Evolutionary conservation across 1,140 invertebrate species (phyloP).

Genomic region (Sycobia sp.): DNA sequence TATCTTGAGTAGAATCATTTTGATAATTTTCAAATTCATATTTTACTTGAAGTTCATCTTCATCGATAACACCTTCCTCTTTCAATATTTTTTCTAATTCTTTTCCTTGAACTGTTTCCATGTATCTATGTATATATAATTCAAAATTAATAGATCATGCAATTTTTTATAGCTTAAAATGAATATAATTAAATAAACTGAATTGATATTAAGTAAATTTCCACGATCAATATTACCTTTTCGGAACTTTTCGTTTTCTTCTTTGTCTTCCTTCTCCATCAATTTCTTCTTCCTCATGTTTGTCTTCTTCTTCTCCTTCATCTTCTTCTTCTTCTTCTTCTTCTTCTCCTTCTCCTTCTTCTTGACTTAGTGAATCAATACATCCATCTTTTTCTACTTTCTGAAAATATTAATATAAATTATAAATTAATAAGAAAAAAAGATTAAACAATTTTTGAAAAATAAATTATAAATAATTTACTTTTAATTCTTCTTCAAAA

Average conservation of each 20-base stretch:
- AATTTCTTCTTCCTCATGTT: conserved; percentile 52
- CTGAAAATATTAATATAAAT: conserved; percentile 33
- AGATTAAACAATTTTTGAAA: not conserved
- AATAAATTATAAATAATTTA: conserved; percentile 26
- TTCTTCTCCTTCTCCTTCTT: conserved; percentile 57
- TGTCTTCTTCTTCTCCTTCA: conserved; percentile 57
- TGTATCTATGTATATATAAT: conserved; percentile 59
- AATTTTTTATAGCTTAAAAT: not conserved
- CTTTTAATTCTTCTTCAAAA: conserved; percentile 52
- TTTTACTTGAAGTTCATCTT: conserved; percentile 60
- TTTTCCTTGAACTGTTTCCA: conserved; percentile 74
- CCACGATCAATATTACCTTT: conserved; percentile 50
- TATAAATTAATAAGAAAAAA: not conserved
- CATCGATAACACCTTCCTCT: conserved; percentile 74
- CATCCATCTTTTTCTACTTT: conserved; percentile 45
- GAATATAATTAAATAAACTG: too few species aligned
- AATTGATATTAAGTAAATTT: not conserved
- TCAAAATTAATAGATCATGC: conserved; percentile 2
- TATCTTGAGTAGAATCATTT: conserved; percentile 41
- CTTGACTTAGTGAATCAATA: conserved; percentile 42
- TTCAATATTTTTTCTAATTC: conserved; percentile 75
- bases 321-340: conserved; percentile 53
- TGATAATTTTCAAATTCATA: conserved; percentile 39
- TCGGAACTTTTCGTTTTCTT: conserved; percentile 68
- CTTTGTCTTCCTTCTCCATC: conserved; percentile 65